Evolutionary conservation across 2,797 vertebrate genomes (phyloP), one percentile per base, ranked within the genome.

Genomic region (Melanotaenia boesemani): DNA sequence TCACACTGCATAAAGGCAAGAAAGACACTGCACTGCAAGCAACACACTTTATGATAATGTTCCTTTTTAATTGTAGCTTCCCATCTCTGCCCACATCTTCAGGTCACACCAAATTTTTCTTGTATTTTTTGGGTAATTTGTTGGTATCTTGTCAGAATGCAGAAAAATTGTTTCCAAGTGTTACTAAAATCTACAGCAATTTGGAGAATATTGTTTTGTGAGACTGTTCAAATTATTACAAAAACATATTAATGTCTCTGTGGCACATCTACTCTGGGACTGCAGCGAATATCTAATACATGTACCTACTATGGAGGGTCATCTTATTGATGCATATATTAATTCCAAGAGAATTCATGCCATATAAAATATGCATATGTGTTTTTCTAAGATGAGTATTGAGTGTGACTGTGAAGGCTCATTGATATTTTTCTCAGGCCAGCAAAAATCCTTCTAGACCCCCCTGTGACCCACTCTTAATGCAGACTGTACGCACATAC

Each of bases 351-450:
- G 46, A 63, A 68, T 76, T 52, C 30, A 41, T 56, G n/a, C 18
- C 22, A 5, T 59, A 75, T 86, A 18, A 83, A 79, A 79, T 74
- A 81, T 77, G 58, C 61, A 83, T 70, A 18, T 15, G 24, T 80
- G 58, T 75, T 26, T 68, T 84, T 84, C 56, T 55, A 70, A 66
- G 37, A 59, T 59, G 67, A 75, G 34, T 58, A 67, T 54, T 30
- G 20, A 70, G 50, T 56, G 12, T 20, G 48, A 68, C 65, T 37
- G 44, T 59, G 55, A 84, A 30, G 34, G 68, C 66, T 78, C 75
- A 73, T 83, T 88, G 70, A 85, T 88, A 77, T 86, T 88, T 90
- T 82, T 76, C 79, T 89, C 72, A 86, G 76, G 57, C 71, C 57
- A 50, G 77, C 50, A 83, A 78, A 80, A 63, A 50, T 79, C 64